These are phyloP conservation scores for Euphydryas editha DNA, from an alignment of 2,888 invertebrate species.

Conservation along the genomic window DNA sequence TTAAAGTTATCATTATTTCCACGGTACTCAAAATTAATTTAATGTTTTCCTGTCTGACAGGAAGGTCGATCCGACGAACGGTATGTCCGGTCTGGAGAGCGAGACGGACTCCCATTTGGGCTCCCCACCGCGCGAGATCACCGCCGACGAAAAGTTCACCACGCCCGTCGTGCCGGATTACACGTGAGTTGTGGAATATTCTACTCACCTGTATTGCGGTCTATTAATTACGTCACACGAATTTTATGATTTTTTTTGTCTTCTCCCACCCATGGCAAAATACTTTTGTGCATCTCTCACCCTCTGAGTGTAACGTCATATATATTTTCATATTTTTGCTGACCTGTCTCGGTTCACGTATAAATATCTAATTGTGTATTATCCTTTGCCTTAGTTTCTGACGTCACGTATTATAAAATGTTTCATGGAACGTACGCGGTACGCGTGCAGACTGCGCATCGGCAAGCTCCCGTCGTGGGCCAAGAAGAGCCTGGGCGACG, in stretches of 20 bases:
- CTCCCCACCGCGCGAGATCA: conserved; percentile 68
- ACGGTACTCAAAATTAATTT: neutral
- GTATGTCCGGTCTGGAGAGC: conserved; percentile 68
- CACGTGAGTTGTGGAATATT: conserved; percentile 65
- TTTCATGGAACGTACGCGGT: neutral
- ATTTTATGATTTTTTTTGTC: no score
- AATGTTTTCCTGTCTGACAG: conserved; percentile 45
- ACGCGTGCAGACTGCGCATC: conserved; percentile 78
- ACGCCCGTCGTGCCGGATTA: conserved; percentile 83
- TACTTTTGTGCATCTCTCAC: no score
- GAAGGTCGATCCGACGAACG: conserved; percentile 67
- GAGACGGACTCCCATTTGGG: conserved; percentile 71
- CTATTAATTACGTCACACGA: neutral
- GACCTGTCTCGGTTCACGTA: no score
- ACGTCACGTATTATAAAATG: no score
- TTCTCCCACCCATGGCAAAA: no score
- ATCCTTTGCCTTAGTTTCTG: no score
- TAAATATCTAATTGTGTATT: no score
- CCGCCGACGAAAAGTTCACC: conserved; percentile 69
- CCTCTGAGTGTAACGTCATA: no score
- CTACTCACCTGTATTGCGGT: neutral
- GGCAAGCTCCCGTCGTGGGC: conserved; percentile 96
- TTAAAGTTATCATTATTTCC: no score
- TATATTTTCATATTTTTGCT: no score
- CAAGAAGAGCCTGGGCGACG: conserved; percentile 89